Evolutionary conservation across 2,797 vertebrate species (phyloP), one percentile per base, ranked within the genome.

Genomic region (Anguilla obscura): DNA sequence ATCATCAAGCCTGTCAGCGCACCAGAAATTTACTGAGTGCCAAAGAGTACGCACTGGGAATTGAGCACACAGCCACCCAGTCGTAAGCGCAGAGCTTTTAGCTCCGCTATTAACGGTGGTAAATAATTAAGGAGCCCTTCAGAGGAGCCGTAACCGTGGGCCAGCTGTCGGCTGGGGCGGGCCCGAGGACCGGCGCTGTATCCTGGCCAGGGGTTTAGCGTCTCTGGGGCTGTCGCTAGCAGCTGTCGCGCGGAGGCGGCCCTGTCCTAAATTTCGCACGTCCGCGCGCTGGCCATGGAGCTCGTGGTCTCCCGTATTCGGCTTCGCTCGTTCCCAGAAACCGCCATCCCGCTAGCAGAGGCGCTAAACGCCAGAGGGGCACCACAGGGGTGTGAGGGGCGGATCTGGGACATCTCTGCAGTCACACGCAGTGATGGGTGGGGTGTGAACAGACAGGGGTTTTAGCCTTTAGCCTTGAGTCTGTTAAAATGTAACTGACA

Each of bases 41-140:
- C 36, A 76, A 79, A 79, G 12, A 4, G 3, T 24, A 50, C 6
- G 8, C 40, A n/a, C 36, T 12, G 16, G 40, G 21, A 40, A 10
- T 80, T 48, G 7, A 48, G 21, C 76, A 2, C 27, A 80, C 27
- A n/a, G n/a, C 76, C 45, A n/a, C 18, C 40, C 7, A 40, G 40
- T 50, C 8, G 76, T 80, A 40, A 80, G 21, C 14, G n/a, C 21
- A 80, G 76, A 50, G 76, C 40, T 80, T 80, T 80, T 80, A 79
- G 74, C 74, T 45, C 36, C 16, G 1, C 36, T 45, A 21, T 80
- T 80, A 80, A 80, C 21, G 2, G 76, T 40, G 9, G 24, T 80
- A 45, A 80, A 48, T 48, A 80, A 48, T 80, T 79, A 24, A 40
- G 74, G 18, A 80, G 36, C 21, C 48, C 18, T 80, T 80, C 76